Evolutionary conservation across 2,113 vertebrate species (phyloP).

Genomic region (Hippocampus guttulatus): DNA sequence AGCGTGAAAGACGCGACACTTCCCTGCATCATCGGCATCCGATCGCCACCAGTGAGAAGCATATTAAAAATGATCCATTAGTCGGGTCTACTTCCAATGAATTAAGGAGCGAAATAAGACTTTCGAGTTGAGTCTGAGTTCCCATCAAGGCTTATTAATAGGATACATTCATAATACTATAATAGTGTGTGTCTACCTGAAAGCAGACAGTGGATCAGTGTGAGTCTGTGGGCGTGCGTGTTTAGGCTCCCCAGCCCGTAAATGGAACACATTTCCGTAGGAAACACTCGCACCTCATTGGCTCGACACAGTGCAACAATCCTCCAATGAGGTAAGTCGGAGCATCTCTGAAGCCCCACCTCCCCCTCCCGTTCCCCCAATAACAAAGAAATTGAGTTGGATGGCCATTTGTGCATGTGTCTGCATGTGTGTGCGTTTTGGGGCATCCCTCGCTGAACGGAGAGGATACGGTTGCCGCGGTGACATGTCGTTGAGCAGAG

Average conservation of each 20-base stretch:
- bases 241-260: slow-evolving; percentile 40
- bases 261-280: slow-evolving; percentile 77
- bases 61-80: no score
- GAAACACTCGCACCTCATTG: slow-evolving; percentile 80
- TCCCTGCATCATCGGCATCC: slow-evolving; percentile 41
- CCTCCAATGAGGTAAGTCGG: slow-evolving; percentile 56
- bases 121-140: slow-evolving; percentile 10
- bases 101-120: slow-evolving; percentile 37
- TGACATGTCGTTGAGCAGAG: slow-evolving; percentile 77
- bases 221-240: slow-evolving; percentile 9
- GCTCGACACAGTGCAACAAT: slow-evolving; percentile 56
- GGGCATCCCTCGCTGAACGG: slow-evolving; percentile 45
- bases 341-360: slow-evolving; percentile 20
- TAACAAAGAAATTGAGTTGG: slow-evolving; percentile 6
- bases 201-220: neutral
- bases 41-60: neutral
- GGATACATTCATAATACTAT: slow-evolving; percentile 69
- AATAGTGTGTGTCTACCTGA: slow-evolving; percentile 1
- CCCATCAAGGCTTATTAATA: slow-evolving; percentile 48
- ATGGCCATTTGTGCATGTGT: slow-evolving; percentile 20
- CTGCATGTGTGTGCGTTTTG: slow-evolving; percentile 26
- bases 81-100: neutral
- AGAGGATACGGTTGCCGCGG: slow-evolving; percentile 63
- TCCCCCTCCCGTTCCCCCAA: slow-evolving; percentile 31
- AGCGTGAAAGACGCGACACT: slow-evolving; percentile 77